Conservation (phyloP, 1,140 invertebrate genomes). For the Contarinia nasturtii region DNA sequence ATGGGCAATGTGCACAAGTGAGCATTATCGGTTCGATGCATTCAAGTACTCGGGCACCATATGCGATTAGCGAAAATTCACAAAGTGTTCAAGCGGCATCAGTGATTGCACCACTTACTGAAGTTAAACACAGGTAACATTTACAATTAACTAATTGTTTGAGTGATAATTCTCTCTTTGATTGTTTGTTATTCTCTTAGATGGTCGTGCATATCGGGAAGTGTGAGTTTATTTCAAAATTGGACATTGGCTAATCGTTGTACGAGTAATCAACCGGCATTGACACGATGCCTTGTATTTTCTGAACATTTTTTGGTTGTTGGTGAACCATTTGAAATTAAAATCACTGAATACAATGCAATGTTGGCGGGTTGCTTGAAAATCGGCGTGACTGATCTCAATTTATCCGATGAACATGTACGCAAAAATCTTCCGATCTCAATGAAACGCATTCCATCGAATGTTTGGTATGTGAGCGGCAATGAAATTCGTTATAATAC, state of each 20-base stretch:
- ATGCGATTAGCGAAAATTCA: slow-evolving; percentile 23
- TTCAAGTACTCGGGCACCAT: slow-evolving; percentile 17
- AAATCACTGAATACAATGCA: slow-evolving; percentile 18
- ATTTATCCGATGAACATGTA: slow-evolving; percentile 18
- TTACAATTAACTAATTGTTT: no score
- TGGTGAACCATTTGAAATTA: slow-evolving; percentile 22
- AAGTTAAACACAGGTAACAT: slow-evolving; percentile 14
- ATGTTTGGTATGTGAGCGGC: slow-evolving; percentile 28
- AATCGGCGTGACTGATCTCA: slow-evolving; percentile 22
- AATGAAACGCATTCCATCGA: slow-evolving; percentile 18
- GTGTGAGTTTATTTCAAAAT: slow-evolving; percentile 19
- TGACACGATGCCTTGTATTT: slow-evolving; percentile 20
- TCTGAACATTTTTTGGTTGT: slow-evolving; percentile 18
- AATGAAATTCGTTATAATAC: slow-evolving; percentile 42
- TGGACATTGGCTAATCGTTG: slow-evolving; percentile 19
- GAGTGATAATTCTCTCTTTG: slow-evolving; percentile 4
- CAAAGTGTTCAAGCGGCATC: slow-evolving; percentile 23
- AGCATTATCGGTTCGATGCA: slow-evolving; percentile 24
- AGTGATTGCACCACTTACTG: slow-evolving; percentile 18
- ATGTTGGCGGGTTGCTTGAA: slow-evolving; percentile 20
- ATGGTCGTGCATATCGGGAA: slow-evolving; percentile 20
- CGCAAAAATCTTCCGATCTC: slow-evolving; percentile 19
- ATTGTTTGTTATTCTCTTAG: no score
- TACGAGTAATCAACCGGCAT: slow-evolving; percentile 12
- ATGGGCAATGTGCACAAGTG: slow-evolving; percentile 86